Percentiles rank a stretch among this genome's conserved stretches.
Conservation (phyloP, 2,113 vertebrate species). For the Dolichotis patagonum region DNA sequence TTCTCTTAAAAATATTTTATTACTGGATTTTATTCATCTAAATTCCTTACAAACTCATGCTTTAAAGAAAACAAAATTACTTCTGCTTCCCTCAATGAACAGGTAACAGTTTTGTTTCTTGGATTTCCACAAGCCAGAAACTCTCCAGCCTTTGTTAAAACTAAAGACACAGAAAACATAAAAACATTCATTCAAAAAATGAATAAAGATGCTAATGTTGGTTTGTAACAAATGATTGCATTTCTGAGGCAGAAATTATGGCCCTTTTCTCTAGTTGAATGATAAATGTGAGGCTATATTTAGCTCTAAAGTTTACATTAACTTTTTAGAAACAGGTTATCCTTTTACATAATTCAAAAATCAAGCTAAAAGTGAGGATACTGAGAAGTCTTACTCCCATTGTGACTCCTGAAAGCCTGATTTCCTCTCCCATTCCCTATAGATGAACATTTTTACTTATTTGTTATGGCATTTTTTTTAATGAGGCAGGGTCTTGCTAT, state of each 20-base stretch:
- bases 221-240: constrained; percentile 9
- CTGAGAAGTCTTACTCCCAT: neutral
- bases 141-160: constrained; percentile 16
- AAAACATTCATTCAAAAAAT: constrained; percentile 29
- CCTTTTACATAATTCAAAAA: constrained; percentile 20
- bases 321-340: neutral
- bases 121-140: constrained; percentile 28
- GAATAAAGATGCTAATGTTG: neutral
- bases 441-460: neutral
- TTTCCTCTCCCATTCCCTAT: neutral
- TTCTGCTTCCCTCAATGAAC: neutral
- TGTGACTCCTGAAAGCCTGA: neutral
- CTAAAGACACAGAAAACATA: neutral
- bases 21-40: neutral
- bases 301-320: neutral
- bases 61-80: constrained; percentile 49
- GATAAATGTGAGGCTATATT: neutral
- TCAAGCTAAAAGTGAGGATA: constrained; percentile 22
- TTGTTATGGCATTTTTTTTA: constrained; percentile 40
- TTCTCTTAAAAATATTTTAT: constrained; percentile 54
- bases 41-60: neutral
- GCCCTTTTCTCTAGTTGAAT: constrained; percentile 1
- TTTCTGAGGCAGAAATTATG: neutral
- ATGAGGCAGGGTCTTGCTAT: neutral
- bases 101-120: constrained; percentile 35